phyloP scores from a whole-genome alignment of 92 coral and sea anemone genomes.

The Paragorgia papillata region DNA sequence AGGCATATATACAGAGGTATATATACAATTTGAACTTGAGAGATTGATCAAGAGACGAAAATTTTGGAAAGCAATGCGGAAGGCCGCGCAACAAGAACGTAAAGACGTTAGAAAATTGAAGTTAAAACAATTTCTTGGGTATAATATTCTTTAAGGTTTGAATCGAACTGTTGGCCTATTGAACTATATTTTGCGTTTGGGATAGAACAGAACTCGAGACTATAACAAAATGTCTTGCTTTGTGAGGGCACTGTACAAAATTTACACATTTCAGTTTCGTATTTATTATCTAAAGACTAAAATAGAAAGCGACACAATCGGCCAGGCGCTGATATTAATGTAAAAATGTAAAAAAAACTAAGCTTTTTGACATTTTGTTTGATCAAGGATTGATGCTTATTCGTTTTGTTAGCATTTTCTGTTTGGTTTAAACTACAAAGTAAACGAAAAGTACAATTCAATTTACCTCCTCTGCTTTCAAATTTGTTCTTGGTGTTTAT shows the following conservation, averaged over 20 bases:
- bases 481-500: slow-evolving; percentile 19
- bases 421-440: slow-evolving; percentile 36
- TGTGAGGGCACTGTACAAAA: neutral
- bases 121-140: no score
- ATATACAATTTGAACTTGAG: no score
- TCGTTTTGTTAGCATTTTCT: slow-evolving; percentile 18
- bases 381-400: slow-evolving; percentile 12
- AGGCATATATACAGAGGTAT: no score
- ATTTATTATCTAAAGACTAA: neutral
- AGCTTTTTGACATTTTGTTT: slow-evolving; percentile 14
- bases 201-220: no score
- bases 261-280: neutral
- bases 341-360: neutral
- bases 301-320: neutral
- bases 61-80: no score
- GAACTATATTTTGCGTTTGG: no score
- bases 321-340: neutral
- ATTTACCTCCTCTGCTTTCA: slow-evolving; percentile 7
- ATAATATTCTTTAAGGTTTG: no score
- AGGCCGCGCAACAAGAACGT: no score
- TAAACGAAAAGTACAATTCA: slow-evolving; percentile 15
- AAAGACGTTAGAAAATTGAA: no score
- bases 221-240: no score
- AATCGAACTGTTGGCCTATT: no score
- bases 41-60: no score